A percentile compares a stretch with the other conserved stretches of the same genome.
Evolutionary conservation across 2,888 invertebrate genomes (phyloP).

Genomic region (Amblyjoppa fuscipennis): DNA sequence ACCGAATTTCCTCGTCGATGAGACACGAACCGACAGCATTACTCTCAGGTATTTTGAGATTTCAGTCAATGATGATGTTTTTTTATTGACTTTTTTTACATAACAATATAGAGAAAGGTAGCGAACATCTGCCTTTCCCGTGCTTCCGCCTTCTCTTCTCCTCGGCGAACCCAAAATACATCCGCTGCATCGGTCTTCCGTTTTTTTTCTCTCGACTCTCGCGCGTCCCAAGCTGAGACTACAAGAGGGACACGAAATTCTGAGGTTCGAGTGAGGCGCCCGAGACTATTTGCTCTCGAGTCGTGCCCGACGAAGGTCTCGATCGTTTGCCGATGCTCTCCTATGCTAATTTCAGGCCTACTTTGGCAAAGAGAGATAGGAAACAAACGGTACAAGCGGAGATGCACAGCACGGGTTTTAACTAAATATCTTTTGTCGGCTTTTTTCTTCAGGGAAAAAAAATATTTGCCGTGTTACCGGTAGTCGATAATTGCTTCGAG

Average conservation of each 20-base stretch:
- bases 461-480: not conserved
- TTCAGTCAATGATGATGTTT: not conserved
- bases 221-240: not conserved
- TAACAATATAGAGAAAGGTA: not conserved
- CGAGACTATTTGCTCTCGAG: slow-evolving; percentile 44
- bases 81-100: not conserved
- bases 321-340: slow-evolving; percentile 59
- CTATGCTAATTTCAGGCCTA: slow-evolving; percentile 67
- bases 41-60: not conserved
- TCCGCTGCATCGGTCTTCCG: slow-evolving; percentile 18
- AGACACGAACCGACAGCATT: not conserved
- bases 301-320: slow-evolving; percentile 58
- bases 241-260: not conserved
- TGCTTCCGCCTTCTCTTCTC: slow-evolving; percentile 31
- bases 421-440: slow-evolving; percentile 13
- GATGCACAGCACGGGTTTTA: slow-evolving; percentile 11
- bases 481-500: not conserved
- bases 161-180: not conserved
- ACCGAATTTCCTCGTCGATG: not conserved
- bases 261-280: slow-evolving; percentile 8
- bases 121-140: slow-evolving; percentile 40
- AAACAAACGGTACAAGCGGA: not conserved
- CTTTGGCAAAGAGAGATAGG: slow-evolving; percentile 7
- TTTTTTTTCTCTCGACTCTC: not conserved
- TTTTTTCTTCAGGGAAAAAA: not conserved